Percentiles rank a stretch among this genome's conserved stretches.
phyloP scores from a whole-genome alignment of 2,113 vertebrate genomes.

The Hipposideros armiger region DNA sequence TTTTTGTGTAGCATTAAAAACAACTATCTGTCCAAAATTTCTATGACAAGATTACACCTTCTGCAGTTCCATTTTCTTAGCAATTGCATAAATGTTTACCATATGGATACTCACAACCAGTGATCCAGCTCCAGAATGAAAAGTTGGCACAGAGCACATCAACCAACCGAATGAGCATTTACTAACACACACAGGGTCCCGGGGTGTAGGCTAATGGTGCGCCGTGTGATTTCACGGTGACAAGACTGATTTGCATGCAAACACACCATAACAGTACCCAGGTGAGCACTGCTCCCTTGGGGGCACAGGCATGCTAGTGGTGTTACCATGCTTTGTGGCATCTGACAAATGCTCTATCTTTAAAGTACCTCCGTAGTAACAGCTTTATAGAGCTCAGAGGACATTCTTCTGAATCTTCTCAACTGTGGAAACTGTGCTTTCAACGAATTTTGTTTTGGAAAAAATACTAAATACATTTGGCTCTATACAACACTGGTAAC shows the following conservation, averaged over 20 bases:
- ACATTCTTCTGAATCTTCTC: not conserved
- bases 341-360: not conserved
- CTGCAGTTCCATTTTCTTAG: slow-evolving; percentile 32
- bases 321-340: not conserved
- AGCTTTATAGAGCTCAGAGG: not conserved
- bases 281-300: not conserved
- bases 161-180: not conserved
- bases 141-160: not conserved
- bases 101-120: not conserved
- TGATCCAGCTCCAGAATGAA: not conserved
- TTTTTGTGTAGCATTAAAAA: not conserved
- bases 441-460: slow-evolving; percentile 18
- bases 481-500: not conserved
- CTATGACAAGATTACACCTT: slow-evolving; percentile 4
- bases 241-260: not conserved
- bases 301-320: not conserved
- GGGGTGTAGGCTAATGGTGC: not conserved
- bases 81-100: not conserved
- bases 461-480: not conserved
- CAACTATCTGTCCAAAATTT: not conserved
- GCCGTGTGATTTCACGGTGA: not conserved
- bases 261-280: not conserved
- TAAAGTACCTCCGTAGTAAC: not conserved
- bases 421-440: not conserved
- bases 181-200: not conserved